Evolutionary conservation across 1,140 invertebrate species (phyloP), one percentile per base, ranked within the genome.

Genomic region (Stenopsyche tienmushanensis): DNA sequence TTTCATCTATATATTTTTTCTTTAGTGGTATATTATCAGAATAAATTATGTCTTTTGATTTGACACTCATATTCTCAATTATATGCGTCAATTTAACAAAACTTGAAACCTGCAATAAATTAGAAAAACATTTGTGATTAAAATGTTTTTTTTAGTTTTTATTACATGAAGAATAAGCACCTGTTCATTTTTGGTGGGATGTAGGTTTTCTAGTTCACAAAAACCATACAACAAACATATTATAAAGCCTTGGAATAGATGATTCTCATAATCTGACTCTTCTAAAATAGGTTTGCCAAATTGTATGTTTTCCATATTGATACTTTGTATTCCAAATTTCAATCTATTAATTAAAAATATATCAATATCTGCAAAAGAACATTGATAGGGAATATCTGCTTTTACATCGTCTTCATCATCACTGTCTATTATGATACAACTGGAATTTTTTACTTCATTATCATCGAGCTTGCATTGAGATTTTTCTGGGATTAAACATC

Each of bases 381-480:
- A 34, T 13, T 13, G 29, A 34, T 34, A 57, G n/a, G 20, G 15
- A 21, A 20, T 23, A 50, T 9, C 23, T 25, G 7, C 24, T 25
- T 57, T 21, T 3, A 10, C 50, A 53, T 53, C 3, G 8, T 57
- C 54, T 41, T 57, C 20, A 21, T 18, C 29, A 39, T 55, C 29
- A 55, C 8, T 15, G 15, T 53, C 50, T 10, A 57, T 57, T 42
- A 18, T 18, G n/a, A 57, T 42, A 17, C 20, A 15, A 3, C 5
- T 23, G 15, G 34, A 15, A 42, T 57, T 57, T 1, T 20, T 49
- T 5, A 20, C 21, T 17, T 9, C 1, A 15, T 18, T 2, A 49
- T 49, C 2, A 49, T 5, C 15, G 15, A 23, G 10, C 10, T 20
- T 49, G 21, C 21, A 20, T 23, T 2, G 5, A 34, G 13, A 7